Conservation (phyloP, 1,140 invertebrate species). For the Agrypnia vestita region DNA sequence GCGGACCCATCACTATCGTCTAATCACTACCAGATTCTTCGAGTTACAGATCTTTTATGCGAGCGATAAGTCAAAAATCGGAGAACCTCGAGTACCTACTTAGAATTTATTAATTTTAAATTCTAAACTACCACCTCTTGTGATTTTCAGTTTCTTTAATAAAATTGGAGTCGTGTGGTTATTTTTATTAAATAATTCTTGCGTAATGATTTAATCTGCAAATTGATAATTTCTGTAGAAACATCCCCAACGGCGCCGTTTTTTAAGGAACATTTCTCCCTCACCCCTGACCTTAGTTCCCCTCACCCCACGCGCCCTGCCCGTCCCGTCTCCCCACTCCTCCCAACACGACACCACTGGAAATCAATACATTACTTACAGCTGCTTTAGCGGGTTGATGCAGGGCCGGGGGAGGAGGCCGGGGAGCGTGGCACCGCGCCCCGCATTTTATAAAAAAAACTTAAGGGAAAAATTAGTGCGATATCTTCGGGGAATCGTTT, state of each 20-base stretch:
- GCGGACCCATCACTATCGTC: too few species aligned
- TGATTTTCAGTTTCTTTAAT: too few species aligned
- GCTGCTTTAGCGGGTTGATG: constrained; percentile 54
- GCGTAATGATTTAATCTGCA: too few species aligned
- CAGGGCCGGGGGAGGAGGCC: constrained; percentile 15
- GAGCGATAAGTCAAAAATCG: too few species aligned
- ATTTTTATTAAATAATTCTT: too few species aligned
- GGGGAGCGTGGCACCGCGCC: constrained; percentile 7
- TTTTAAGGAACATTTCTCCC: constrained; percentile 9
- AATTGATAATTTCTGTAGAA: too few species aligned
- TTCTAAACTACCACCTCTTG: too few species aligned
- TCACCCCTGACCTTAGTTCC: constrained; percentile 57
- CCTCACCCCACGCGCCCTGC: not conserved
- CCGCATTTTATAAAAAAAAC: not conserved
- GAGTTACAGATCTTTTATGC: too few species aligned
- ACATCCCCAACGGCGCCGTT: not conserved
- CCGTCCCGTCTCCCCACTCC: constrained; percentile 26
- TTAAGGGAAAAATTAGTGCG: not conserved
- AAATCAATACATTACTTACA: constrained; percentile 62
- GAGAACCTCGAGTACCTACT: too few species aligned
- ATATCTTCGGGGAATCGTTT: constrained; percentile 14
- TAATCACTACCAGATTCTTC: too few species aligned
- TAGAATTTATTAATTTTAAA: too few species aligned
- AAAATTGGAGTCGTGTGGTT: too few species aligned
- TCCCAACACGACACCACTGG: constrained; percentile 52